Evolutionary conservation across 1,140 invertebrate species (phyloP).

Genomic region (Aphidius gifuensis): DNA sequence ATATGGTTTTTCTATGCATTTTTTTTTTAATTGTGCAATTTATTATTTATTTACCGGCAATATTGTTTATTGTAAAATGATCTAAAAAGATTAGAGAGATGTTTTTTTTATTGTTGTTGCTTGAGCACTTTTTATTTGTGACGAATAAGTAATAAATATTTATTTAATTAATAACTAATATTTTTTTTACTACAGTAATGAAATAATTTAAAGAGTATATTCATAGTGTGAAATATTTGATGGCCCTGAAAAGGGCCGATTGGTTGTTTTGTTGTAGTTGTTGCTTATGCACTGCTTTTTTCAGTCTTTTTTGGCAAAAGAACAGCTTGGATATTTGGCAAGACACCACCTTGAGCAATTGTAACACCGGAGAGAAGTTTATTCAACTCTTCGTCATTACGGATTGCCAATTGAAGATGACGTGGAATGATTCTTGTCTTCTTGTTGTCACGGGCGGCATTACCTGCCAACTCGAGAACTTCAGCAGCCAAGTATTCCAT

Average conservation of each 20-base stretch:
- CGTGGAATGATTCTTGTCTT: slow-evolving; percentile 8
- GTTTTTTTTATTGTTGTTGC: no score
- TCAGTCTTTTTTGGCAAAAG: slow-evolving; percentile 1
- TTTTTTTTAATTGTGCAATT: no score
- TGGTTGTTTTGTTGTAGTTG: background rate
- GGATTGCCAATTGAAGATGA: slow-evolving; percentile 5
- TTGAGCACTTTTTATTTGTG: no score
- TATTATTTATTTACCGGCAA: no score
- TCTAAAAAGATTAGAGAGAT: no score
- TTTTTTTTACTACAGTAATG: no score
- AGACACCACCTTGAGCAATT: background rate
- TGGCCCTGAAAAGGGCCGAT: slow-evolving; percentile 14
- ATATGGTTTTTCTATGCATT: no score
- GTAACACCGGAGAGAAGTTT: slow-evolving; percentile 7
- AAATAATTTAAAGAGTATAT: no score
- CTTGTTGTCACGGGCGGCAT: slow-evolving; percentile 9
- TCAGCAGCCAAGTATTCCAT: slow-evolving; percentile 8
- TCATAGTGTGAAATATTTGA: background rate
- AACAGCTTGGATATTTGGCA: slow-evolving; percentile 2
- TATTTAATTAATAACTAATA: no score
- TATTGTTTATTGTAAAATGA: no score
- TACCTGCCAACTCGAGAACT: slow-evolving; percentile 9
- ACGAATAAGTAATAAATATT: no score
- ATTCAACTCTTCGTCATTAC: slow-evolving; percentile 9
- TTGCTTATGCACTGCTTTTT: slow-evolving; percentile 6